Conservation (phyloP, 2,888 invertebrate species). For the Cantharis flavilabris region DNA sequence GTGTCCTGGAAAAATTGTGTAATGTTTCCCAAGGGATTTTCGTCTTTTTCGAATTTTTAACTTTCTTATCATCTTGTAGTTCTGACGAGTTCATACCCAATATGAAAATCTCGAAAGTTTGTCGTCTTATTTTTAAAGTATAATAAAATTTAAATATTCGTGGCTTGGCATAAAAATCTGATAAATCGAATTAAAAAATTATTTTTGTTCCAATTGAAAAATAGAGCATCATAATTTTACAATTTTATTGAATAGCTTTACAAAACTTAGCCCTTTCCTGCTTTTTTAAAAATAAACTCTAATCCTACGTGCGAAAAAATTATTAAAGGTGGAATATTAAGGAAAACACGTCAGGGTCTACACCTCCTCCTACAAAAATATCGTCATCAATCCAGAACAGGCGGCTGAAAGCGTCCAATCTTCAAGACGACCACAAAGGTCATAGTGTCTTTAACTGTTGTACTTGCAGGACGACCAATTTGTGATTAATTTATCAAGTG, state of each 20-base stretch:
- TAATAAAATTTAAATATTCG: not conserved
- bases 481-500: not conserved
- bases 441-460: constrained; percentile 22
- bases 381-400: constrained; percentile 26
- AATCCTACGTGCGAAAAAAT: not conserved
- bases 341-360: constrained; percentile 4
- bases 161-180: not conserved
- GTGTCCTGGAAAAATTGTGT: not conserved
- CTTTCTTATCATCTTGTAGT: not conserved
- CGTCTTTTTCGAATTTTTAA: not conserved
- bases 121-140: not conserved
- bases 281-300: not conserved
- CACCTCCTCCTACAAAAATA: constrained; percentile 15
- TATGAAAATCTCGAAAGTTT: not conserved
- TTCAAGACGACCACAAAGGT: constrained; percentile 14
- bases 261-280: not conserved
- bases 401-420: constrained; percentile 13
- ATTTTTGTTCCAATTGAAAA: not conserved
- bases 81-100: not conserved
- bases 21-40: not conserved
- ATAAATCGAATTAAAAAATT: not conserved
- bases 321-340: not conserved
- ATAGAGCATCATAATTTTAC: not conserved
- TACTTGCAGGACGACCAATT: not conserved
- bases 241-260: not conserved